Base-by-base conservation (phyloP, 1,140 invertebrate species). In the Drosophila pseudoananassae region DNA sequence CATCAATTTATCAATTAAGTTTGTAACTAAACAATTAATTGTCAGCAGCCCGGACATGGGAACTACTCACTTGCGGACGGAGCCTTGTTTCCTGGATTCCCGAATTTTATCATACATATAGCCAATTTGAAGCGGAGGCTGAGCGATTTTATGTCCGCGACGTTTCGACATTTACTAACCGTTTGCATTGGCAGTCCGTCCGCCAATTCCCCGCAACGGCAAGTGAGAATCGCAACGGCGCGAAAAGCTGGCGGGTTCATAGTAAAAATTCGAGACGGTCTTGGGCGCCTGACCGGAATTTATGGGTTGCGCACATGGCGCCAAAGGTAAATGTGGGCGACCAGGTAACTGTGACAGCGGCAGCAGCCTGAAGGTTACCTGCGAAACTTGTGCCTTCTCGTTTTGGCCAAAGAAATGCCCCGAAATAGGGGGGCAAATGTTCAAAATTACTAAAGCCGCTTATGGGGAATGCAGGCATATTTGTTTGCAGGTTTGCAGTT, bases 401-500 rank as follows among this genome's bases (percentile, higher is more conserved):
- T 46, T 75, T 45, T 61, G 71, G 49, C 50, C 72, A 68, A 73
- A 49, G 60, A 46, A 76, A 52, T 50, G 52, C 61, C 31, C n/a
- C 56, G 53, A 46, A 65, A 78, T 52, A 36, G 56, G 61, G 29
- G 38, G 45, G 50, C 46, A 50, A 79, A 74, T 77, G 73, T 69
- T 70, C 38, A 87, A 87, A 87, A 87, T 87, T 87, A 87, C 82
- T 87, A 87, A 87, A 87, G 78, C 83, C 52, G 83, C 78, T 88
- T 85, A 81, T 66, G 50, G 64, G 55, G 47, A 59, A 76, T 54
- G 63, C 61, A 46, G 49, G 60, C 14, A 66, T 73, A 51, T 64
- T 55, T 17, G 66, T 43, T 36, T 58, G 60, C 47, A 74, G 40
- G 45, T 27, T 55, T 58, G 51, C 69, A n/a, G 47, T 63, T 63